Evolutionary conservation across 2,888 invertebrate genomes (phyloP).

Genomic region (Seira ritae): DNA sequence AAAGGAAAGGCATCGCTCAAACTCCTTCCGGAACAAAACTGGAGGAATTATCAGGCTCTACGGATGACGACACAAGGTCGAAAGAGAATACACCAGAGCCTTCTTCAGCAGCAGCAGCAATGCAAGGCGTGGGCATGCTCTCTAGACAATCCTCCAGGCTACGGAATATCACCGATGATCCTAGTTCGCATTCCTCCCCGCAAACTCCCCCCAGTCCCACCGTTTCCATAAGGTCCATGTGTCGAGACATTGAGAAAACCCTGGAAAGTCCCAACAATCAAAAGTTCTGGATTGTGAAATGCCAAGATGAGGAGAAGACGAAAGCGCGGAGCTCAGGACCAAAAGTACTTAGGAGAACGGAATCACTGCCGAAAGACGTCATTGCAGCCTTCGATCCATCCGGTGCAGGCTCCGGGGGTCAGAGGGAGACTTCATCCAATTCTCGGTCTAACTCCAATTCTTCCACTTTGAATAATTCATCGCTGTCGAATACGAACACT

Average conservation of each 20-base stretch:
- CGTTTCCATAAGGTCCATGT: conserved; percentile 70
- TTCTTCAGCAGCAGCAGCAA: not conserved
- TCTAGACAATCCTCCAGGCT: conserved; percentile 32
- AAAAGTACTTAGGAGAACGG: conserved; percentile 78
- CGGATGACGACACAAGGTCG: conserved; percentile 30
- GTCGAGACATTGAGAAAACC: conserved; percentile 69
- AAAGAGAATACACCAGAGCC: conserved; percentile 53
- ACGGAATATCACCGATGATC: not conserved
- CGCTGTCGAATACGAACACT: not conserved
- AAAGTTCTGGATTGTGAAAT: conserved; percentile 71
- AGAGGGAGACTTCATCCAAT: conserved; percentile 52
- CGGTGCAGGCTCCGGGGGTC: conserved; percentile 73
- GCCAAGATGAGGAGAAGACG: conserved; percentile 82
- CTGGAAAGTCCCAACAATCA: conserved; percentile 60
- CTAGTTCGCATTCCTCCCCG: conserved; percentile 39
- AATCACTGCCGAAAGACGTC: conserved; percentile 71
- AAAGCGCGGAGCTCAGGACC: conserved; percentile 81
- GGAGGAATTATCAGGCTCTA: conserved; percentile 21
- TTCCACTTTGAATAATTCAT: conserved; percentile 44
- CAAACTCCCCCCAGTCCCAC: conserved; percentile 72
- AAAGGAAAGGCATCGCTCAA: conserved; percentile 74
- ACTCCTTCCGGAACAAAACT: conserved; percentile 75
- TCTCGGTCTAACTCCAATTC: conserved; percentile 67
- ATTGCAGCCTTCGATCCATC: conserved; percentile 75
- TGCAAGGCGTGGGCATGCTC: conserved; percentile 19